A percentile compares a stretch with the other conserved stretches of the same genome.
Evolutionary conservation across 2,113 vertebrate species (phyloP).

Genomic region (Bos taurus): DNA sequence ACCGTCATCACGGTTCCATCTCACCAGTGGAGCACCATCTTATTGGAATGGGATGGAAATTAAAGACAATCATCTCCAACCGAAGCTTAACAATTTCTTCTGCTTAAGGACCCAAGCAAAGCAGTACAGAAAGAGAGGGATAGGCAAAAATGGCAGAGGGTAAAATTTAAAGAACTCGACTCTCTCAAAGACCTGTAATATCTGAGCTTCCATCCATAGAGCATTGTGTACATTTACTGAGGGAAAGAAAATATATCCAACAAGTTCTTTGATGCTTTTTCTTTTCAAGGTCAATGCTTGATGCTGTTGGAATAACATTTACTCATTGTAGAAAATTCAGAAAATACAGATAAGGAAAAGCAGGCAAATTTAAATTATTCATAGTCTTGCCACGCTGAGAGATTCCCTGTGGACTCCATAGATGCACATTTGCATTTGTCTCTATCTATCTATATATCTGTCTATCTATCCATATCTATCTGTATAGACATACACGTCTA

Average conservation of each 20-base stretch:
- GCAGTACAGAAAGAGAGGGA: background rate
- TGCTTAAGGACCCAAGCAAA: background rate
- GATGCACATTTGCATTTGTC: background rate
- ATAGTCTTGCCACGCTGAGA: background rate
- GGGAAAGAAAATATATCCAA: background rate
- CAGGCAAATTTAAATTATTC: background rate
- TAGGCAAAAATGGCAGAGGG: background rate
- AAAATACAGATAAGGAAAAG: background rate
- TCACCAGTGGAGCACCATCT: background rate
- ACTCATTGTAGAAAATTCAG: background rate
- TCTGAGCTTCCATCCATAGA: background rate
- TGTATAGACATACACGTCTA: background rate
- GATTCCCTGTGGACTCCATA: background rate
- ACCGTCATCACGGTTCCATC: slow-evolving; percentile 12
- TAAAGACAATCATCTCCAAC: slow-evolving; percentile 29
- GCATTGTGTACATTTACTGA: background rate
- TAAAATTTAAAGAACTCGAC: slow-evolving; percentile 1
- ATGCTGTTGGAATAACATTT: background rate
- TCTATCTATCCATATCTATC: background rate
- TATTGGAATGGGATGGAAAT: background rate
- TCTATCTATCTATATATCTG: background rate
- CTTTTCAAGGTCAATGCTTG: background rate
- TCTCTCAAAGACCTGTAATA: background rate
- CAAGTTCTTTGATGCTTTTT: background rate
- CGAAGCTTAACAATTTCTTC: slow-evolving; percentile 29